Conservation (phyloP, 2,888 invertebrate species). For the Eilema caniola region DNA sequence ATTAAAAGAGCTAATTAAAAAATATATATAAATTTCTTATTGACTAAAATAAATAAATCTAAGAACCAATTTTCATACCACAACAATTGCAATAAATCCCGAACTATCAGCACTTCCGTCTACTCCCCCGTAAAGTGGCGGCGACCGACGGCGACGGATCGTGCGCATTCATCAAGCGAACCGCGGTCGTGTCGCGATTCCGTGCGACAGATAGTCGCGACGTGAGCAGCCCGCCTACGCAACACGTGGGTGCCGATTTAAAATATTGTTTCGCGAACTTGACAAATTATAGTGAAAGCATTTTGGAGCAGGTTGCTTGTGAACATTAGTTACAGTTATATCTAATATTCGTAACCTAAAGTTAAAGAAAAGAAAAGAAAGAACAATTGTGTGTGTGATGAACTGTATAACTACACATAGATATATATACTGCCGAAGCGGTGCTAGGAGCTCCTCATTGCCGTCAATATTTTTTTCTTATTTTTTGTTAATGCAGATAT, state of each 20-base stretch:
- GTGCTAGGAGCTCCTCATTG: too few relatives aligned
- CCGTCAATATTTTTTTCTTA: too few relatives aligned
- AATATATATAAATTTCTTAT: background rate
- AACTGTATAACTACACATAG: too few relatives aligned
- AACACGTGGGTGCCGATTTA: slow-evolving; percentile 43
- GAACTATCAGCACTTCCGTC: slow-evolving; percentile 34
- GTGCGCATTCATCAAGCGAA: slow-evolving; percentile 56
- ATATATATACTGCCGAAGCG: background rate
- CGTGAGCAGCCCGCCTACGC: slow-evolving; percentile 56
- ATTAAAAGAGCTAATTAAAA: too few relatives aligned
- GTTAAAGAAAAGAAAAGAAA: too few relatives aligned
- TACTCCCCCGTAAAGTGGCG: slow-evolving; percentile 47
- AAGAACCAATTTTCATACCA: background rate
- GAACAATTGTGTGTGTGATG: too few relatives aligned
- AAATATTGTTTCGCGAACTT: slow-evolving; percentile 34
- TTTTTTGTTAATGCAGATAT: background rate
- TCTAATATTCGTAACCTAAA: too few relatives aligned
- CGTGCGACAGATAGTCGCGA: slow-evolving; percentile 59
- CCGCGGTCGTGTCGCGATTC: slow-evolving; percentile 56
- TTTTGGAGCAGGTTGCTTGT: too few relatives aligned
- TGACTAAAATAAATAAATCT: background rate
- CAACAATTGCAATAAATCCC: slow-evolving; percentile 50
- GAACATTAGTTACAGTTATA: too few relatives aligned
- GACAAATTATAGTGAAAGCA: background rate
- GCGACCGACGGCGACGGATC: slow-evolving; percentile 35